Conservation (phyloP, 37 sponge, comb jelly and placozoan species). For the Ephydatia muelleri region DNA sequence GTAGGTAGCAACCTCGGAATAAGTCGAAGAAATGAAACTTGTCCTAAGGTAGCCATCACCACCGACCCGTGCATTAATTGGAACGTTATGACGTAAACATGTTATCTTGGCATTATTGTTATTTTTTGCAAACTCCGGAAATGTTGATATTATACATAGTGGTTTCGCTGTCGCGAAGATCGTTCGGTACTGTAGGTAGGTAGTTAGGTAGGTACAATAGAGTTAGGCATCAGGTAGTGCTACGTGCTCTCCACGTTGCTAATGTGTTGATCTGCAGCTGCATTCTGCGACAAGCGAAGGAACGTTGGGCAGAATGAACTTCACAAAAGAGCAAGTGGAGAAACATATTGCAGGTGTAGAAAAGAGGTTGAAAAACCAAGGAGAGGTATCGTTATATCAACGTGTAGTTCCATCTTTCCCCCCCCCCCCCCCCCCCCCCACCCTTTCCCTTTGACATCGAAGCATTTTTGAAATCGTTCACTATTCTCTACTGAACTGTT, state of each 20-base stretch:
- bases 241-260: background rate
- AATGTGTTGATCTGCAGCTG: no score
- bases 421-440: background rate
- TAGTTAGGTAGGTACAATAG: no score
- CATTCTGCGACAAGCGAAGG: background rate
- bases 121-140: background rate
- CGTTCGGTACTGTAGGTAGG: no score
- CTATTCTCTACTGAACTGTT: background rate
- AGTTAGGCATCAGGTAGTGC: background rate
- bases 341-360: conserved; percentile 53
- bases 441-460: background rate
- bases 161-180: background rate
- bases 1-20: background rate
- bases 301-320: conserved; percentile 20
- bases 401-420: background rate
- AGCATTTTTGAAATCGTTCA: no score
- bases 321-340: conserved; percentile 59
- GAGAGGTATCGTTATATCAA: conserved; percentile 39
- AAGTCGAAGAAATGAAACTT: background rate
- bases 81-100: no score
- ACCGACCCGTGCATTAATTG: background rate
- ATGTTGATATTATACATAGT: background rate
- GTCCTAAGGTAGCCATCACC: background rate
- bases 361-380: conserved; percentile 22
- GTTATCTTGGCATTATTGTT: no score